Evolutionary conservation across 2,888 invertebrate genomes (phyloP).

Genomic region (Protula sp.): DNA sequence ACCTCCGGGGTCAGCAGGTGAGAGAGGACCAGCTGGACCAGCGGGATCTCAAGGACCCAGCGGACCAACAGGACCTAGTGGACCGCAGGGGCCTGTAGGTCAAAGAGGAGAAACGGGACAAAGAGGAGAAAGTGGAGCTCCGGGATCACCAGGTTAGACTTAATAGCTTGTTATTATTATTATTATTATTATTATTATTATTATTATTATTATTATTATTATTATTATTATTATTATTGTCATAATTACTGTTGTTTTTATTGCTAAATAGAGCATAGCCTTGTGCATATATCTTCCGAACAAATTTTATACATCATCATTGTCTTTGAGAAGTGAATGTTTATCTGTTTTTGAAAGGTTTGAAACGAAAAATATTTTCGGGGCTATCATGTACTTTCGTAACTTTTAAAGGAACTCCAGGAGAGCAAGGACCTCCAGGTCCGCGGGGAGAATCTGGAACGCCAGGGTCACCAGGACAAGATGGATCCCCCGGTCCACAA

Average conservation of each 20-base stretch:
- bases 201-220: background rate
- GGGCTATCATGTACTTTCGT: too few species aligned
- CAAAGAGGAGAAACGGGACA: background rate
- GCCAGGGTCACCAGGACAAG: slow-evolving; percentile 10
- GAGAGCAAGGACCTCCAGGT: slow-evolving; percentile 7
- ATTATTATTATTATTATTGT: background rate
- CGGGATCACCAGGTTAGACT: background rate
- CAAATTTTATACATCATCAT: too few species aligned
- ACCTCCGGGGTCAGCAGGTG: slow-evolving; percentile 3
- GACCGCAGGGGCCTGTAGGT: background rate
- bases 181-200: background rate
- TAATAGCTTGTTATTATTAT: background rate
- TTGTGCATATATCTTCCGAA: too few species aligned
- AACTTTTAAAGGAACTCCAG: slow-evolving; percentile 11
- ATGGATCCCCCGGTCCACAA: slow-evolving; percentile 8
- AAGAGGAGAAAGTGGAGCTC: background rate
- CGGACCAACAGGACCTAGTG: slow-evolving; percentile 11
- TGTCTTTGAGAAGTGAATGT: too few species aligned
- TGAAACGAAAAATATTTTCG: too few species aligned
- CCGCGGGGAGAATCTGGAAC: slow-evolving; percentile 8
- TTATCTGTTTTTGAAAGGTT: too few species aligned
- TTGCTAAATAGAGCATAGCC: background rate
- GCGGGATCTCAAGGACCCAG: slow-evolving; percentile 1
- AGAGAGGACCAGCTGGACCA: slow-evolving; percentile 8
- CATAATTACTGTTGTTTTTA: background rate